phyloP scores from a whole-genome alignment of 2,888 invertebrate genomes.

The Hirtodrosophila confusa region DNA sequence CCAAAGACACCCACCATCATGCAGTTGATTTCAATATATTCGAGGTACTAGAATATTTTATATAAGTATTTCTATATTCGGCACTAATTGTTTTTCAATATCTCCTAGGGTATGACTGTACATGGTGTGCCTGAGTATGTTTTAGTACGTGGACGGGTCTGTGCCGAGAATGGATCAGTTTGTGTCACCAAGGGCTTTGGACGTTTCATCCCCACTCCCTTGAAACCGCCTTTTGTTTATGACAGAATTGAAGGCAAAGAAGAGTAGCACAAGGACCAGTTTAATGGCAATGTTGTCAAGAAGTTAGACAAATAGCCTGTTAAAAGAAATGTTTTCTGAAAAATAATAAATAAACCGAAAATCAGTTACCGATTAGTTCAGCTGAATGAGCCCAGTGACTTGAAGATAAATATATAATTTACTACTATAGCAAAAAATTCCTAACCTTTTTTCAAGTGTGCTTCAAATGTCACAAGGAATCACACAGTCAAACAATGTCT shows the following conservation, averaged over 20 bases:
- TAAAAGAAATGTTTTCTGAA: conserved; percentile 31
- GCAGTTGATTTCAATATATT: conserved; percentile 98
- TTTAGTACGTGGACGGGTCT: conserved; percentile 95
- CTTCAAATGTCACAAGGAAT: background rate
- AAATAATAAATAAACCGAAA: background rate
- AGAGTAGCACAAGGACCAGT: conserved; percentile 54
- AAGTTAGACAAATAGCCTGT: conserved; percentile 79
- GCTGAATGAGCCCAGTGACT: too few relatives aligned
- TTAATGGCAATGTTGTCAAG: conserved; percentile 52
- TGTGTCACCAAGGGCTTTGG: conserved; percentile 96
- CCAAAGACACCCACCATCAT: conserved; percentile 95
- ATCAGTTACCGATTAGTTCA: too few relatives aligned
- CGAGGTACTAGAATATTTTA: conserved; percentile 85
- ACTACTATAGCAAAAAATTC: too few relatives aligned
- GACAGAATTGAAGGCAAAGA: conserved; percentile 83
- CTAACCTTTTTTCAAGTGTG: too few relatives aligned
- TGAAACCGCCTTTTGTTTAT: conserved; percentile 91
- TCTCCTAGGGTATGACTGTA: conserved; percentile 90
- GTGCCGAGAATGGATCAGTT: conserved; percentile 95
- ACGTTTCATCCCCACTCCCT: conserved; percentile 91
- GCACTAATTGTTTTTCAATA: background rate
- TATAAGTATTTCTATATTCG: background rate
- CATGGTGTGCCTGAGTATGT: conserved; percentile 97
- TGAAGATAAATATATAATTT: too few relatives aligned
- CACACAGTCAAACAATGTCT: conserved; percentile 34